Base-by-base conservation (phyloP, 2,797 vertebrate species). In the Microhierax caerulescens region DNA sequence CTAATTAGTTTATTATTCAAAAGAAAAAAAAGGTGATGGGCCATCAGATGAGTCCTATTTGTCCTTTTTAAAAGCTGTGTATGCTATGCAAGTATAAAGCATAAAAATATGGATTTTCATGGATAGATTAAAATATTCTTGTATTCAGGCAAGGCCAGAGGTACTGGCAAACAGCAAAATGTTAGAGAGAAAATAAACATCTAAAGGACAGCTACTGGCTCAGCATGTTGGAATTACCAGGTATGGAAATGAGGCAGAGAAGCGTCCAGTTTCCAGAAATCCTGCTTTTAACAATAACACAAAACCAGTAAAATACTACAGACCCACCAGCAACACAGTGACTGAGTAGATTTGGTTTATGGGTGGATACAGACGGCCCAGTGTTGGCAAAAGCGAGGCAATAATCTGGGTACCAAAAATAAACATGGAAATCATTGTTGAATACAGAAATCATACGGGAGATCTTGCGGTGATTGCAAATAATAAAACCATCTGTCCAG, bases 401-500 rank as follows among this genome's bases (percentile, higher is more conserved):
- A 94, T 59, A 86, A 94, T 32, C 53, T 30, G 5, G 7, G 76
- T n/a, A 17, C 21, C 54, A 80, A 95, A 96, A 78, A 79, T 57
- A 88, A 96, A 73, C 87, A 89, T 10, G 51, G 36, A 68, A 83
- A 67, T 15, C 30, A 50, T 43, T 88, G 83, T 25, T 51, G 76
- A 57, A 69, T 11, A n/a, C 21, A 57, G 67, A 93, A 79, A 89
- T 57, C 90, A 77, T 41, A n/a, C 0, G 4, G 84, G 57, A 69
- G n/a, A 91, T 78, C 57, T 88, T 34, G n/a, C 60, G 51, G 28
- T 72, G 50, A 90, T 10, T 86, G 65, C 72, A 95, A 91, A 97
- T 86, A 92, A 88, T 65, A 67, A 94, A 95, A 30, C 88, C 81
- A 91, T 92, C 94, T 96, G 69, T 25, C 78, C 85, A 73, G 56